Base-by-base conservation (phyloP, 2,888 invertebrate genomes). In the Zaprionus lineosus region DNA sequence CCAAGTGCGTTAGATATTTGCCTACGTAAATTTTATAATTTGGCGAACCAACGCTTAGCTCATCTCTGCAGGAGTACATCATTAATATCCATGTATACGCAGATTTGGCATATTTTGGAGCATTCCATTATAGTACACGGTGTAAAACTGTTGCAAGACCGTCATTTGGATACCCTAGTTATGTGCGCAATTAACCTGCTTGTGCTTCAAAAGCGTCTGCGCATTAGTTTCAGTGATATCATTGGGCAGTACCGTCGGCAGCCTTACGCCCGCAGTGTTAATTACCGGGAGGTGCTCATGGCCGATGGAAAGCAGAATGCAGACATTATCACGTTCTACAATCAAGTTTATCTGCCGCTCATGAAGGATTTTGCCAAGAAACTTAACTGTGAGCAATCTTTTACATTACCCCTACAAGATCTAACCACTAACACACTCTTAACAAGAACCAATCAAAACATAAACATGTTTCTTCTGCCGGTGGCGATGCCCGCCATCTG, bases 251-350 rank as follows among this genome's bases (percentile, higher is more conserved):
- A 83, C 34, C 60, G 83, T 2, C 55, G 59, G 0, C 83, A 76
- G 26, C 52, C 66, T 1, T 43, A 66, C 28, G 64, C 64, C 9
- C 29, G 46, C 4, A 70, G 76, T 1, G 37, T 21, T 11, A 37
- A 68, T 4, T 81, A 84, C 34, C 63, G 81, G 0, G 41, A 37
- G 2, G 79, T 83, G 1, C n/a, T 14, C 3, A 0, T 52, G 4
- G 29, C 18, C 1, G 31, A 65, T 0, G 60, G 58, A 0, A 41
- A 41, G 15, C 14, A 51, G 0, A 1, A 5, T 0, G 15, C 14
- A 0, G 79, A 81, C 8, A 68, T 81, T 1, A 83, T 85, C 1
- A 19, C 15, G 3, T 81, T 84, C 36, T 81, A 84, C 39, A 81
- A 81, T 52, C 44, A 5, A 2, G 11, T 61, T 1, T 81, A 75